A percentile compares a stretch with the other conserved stretches of the same genome.
These are phyloP conservation scores for Yponomeuta evonymella DNA, from an alignment of 2,888 invertebrate genomes.

Conservation along the genomic window DNA sequence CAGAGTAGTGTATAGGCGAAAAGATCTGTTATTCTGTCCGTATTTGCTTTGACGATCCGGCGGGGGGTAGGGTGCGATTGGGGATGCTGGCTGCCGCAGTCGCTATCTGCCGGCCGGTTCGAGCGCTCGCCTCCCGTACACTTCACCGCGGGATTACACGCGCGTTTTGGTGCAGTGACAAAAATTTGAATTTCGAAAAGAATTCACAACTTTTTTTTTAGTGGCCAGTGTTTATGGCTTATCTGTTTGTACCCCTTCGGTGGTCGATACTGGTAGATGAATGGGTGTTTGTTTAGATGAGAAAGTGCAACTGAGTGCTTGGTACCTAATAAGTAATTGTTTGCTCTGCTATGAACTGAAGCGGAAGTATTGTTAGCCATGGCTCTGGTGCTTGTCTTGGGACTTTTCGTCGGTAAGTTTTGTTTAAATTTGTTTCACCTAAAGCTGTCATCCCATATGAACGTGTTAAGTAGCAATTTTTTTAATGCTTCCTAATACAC, in stretches of 20 bases:
- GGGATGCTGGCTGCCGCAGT: constrained; percentile 50
- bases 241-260: background rate
- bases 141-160: background rate
- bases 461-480: too few species aligned
- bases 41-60: background rate
- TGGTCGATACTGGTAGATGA: background rate
- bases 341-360: constrained; percentile 20
- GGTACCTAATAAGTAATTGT: background rate
- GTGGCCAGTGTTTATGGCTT: background rate
- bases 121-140: background rate
- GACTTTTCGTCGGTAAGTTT: constrained; percentile 49
- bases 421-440: background rate
- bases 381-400: constrained; percentile 44
- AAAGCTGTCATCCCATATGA: too few species aligned
- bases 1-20: too few species aligned
- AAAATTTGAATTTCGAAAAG: background rate
- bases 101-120: background rate
- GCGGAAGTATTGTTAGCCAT: constrained; percentile 29
- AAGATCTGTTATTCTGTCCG: background rate
- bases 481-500: too few species aligned
- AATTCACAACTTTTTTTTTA: background rate
- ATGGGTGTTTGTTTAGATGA: background rate
- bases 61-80: constrained; percentile 33
- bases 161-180: constrained; percentile 9
- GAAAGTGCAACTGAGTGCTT: background rate